Percentiles rank a stretch among this genome's conserved stretches.
phyloP scores from a whole-genome alignment of 2,888 invertebrate genomes.

The Thecocarcelia acutangulata region DNA sequence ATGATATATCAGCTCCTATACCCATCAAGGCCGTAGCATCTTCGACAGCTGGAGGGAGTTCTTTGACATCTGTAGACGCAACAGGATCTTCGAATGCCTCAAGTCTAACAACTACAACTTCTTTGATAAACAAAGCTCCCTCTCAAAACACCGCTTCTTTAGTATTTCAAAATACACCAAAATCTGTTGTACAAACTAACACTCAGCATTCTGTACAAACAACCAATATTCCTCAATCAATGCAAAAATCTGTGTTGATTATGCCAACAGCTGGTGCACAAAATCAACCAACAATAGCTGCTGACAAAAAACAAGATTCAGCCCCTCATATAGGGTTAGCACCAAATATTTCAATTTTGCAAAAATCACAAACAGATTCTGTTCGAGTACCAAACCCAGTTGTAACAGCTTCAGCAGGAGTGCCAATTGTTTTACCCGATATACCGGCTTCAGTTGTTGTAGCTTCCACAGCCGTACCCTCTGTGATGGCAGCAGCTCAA shows the following conservation, averaged over 20 bases:
- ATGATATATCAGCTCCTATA: conserved; percentile 70
- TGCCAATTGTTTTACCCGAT: conserved; percentile 76
- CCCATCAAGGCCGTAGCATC: conserved; percentile 72
- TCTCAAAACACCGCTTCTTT: background rate
- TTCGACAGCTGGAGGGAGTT: conserved; percentile 12
- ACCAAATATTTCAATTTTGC: conserved; percentile 27
- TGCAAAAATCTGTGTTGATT: conserved; percentile 53
- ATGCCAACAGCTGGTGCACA: conserved; percentile 51
- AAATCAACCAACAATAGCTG: conserved; percentile 21
- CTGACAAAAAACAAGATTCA: conserved; percentile 30
- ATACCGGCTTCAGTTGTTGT: conserved; percentile 77
- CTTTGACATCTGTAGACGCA: conserved; percentile 9
- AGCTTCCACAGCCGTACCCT: conserved; percentile 72
- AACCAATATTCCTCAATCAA: conserved; percentile 17
- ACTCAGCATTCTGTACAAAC: conserved; percentile 27
- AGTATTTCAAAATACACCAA: conserved; percentile 32
- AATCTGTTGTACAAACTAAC: conserved; percentile 52
- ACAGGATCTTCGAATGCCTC: conserved; percentile 34
- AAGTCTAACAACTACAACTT: conserved; percentile 19
- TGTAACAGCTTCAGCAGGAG: conserved; percentile 69
- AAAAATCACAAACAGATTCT: conserved; percentile 37
- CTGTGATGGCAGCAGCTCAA: conserved; percentile 71
- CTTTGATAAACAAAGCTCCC: conserved; percentile 29
- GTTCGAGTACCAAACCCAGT: conserved; percentile 36
- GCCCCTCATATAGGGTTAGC: background rate